Conservation (phyloP, 2,113 vertebrate species). For the Zosterops pallidus region DNA sequence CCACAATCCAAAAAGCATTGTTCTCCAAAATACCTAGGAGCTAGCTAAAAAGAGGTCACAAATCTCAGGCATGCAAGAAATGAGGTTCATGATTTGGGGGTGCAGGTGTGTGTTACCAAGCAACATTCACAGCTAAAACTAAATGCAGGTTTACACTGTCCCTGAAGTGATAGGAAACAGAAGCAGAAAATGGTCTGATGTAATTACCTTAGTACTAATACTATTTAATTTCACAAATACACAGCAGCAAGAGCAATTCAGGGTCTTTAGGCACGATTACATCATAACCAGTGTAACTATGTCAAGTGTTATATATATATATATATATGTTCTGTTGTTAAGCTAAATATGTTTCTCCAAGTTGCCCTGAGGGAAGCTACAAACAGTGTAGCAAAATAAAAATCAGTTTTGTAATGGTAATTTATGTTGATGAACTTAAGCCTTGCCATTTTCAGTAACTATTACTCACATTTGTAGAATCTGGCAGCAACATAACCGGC, state of each 20-base stretch:
- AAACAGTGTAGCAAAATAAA: neutral
- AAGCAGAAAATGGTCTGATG: neutral
- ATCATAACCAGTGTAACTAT: neutral
- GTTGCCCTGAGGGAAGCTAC: neutral
- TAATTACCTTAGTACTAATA: neutral
- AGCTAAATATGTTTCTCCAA: neutral
- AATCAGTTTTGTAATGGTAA: slow-evolving; percentile 71
- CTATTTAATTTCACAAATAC: neutral
- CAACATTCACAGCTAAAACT: neutral
- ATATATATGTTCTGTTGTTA: neutral
- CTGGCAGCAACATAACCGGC: slow-evolving; percentile 92
- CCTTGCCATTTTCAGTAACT: slow-evolving; percentile 9
- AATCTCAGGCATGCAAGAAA: neutral
- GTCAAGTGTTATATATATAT: neutral
- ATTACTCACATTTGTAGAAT: slow-evolving; percentile 94
- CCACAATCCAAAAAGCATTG: neutral
- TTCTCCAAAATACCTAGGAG: neutral
- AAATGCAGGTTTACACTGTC: rapidly evolving
- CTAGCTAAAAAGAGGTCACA: neutral
- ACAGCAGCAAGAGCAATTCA: neutral
- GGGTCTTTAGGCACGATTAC: neutral
- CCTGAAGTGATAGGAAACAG: neutral
- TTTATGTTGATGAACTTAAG: slow-evolving; percentile 79
- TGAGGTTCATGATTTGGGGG: neutral
- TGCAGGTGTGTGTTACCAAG: neutral